Conservation (phyloP, 2,113 vertebrate genomes). For the Parus major region DNA sequence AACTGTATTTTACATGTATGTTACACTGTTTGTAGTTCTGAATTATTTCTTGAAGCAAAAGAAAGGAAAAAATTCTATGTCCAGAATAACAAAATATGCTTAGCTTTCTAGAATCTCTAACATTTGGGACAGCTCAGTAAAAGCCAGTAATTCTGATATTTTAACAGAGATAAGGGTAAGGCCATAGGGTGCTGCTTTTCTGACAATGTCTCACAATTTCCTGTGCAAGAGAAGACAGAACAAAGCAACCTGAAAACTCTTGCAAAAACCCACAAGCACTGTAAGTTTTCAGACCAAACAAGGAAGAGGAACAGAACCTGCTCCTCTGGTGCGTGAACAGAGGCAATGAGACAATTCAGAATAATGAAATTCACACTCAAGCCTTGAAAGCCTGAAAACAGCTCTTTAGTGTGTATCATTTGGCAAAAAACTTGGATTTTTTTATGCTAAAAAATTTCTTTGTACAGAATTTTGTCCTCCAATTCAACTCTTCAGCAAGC, state of each 20-base stretch:
- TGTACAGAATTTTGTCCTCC: background rate
- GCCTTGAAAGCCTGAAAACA: background rate
- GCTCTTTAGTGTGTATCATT: background rate
- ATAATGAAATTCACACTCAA: background rate
- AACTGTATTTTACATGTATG: background rate
- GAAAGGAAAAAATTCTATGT: background rate
- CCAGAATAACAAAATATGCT: background rate
- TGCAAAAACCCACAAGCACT: background rate
- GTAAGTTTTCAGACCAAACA: background rate
- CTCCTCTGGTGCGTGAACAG: background rate
- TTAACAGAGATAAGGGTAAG: background rate
- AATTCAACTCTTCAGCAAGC: background rate
- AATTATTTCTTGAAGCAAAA: background rate
- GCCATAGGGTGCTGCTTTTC: background rate
- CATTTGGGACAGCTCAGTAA: background rate
- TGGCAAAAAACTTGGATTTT: background rate
- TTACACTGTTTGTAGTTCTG: background rate
- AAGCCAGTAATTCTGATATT: background rate
- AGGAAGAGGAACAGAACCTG: background rate
- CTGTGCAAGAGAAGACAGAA: background rate
- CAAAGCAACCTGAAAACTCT: background rate
- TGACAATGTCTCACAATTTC: background rate
- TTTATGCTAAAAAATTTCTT: background rate
- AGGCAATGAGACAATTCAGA: background rate
- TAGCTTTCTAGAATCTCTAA: background rate